phyloP scores from a whole-genome alignment of 2,797 vertebrate genomes.

The Myiothlypis coronata region DNA sequence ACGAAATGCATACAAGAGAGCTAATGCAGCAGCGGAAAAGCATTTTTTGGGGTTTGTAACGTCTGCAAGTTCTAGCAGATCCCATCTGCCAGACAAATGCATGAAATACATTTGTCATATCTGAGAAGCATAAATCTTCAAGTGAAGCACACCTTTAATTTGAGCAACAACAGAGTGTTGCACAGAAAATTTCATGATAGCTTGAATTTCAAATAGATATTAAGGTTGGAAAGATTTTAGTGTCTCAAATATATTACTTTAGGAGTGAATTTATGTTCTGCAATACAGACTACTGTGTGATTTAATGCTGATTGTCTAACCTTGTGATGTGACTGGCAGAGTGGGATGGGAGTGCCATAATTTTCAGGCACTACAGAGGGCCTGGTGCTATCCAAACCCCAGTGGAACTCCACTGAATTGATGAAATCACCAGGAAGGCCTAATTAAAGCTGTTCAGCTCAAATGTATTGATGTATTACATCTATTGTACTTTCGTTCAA shows the following conservation, averaged over 20 bases:
- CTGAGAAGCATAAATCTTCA: not conserved
- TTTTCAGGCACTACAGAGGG: constrained; percentile 87
- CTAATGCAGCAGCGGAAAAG: not conserved
- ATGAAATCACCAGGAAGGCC: constrained; percentile 96
- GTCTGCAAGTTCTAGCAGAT: not conserved
- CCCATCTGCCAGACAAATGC: not conserved
- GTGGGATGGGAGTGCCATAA: constrained; percentile 67
- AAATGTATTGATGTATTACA: constrained; percentile 99
- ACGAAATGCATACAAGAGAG: not conserved
- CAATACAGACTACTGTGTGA: constrained; percentile 45
- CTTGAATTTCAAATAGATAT: constrained; percentile 41
- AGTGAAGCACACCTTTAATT: not conserved
- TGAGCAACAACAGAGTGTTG: not conserved
- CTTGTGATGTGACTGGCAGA: constrained; percentile 71
- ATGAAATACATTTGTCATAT: not conserved
- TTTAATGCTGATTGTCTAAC: constrained; percentile 73
- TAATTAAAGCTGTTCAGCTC: constrained; percentile 99
- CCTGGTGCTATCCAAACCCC: constrained; percentile 84
- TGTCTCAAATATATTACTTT: constrained; percentile 50
- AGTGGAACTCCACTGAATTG: constrained; percentile 82
- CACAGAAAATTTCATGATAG: not conserved
- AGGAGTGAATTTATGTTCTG: constrained; percentile 60
- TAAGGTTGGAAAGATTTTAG: constrained; percentile 39
- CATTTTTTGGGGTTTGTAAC: not conserved
- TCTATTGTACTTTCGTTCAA: constrained; percentile 95